Conservation (phyloP, 2,888 invertebrate genomes). For the Andrena chrysosceles region DNA sequence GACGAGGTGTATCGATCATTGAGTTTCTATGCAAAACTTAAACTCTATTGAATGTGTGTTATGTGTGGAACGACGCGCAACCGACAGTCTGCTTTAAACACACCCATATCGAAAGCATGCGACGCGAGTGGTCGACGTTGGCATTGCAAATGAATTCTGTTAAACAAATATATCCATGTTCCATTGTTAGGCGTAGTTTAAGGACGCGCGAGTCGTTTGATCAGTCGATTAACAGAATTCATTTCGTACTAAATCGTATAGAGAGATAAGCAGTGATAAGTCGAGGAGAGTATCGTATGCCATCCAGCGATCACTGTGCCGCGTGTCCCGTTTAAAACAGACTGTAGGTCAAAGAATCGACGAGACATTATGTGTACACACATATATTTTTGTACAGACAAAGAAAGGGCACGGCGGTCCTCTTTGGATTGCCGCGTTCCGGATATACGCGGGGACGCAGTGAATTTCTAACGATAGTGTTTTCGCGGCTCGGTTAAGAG, state of each 20-base stretch:
- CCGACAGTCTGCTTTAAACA: constrained; percentile 78
- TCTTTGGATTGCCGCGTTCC: constrained; percentile 28
- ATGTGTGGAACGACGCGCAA: constrained; percentile 63
- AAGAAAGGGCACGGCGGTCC: constrained; percentile 37
- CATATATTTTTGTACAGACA: constrained; percentile 73
- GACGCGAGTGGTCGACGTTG: constrained; percentile 19
- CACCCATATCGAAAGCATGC: constrained; percentile 58
- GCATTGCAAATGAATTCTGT: constrained; percentile 49
- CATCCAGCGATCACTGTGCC: constrained; percentile 50
- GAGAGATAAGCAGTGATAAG: not conserved
- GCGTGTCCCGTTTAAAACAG: constrained; percentile 79
- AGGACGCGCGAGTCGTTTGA: constrained; percentile 19
- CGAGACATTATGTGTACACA: constrained; percentile 66
- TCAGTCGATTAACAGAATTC: constrained; percentile 53
- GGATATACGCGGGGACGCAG: constrained; percentile 44
- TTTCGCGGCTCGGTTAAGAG: constrained; percentile 27
- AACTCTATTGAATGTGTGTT: constrained; percentile 62
- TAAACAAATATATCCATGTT: constrained; percentile 37
- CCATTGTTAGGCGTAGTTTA: constrained; percentile 36
- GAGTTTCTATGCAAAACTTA: constrained; percentile 66
- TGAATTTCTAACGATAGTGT: constrained; percentile 65
- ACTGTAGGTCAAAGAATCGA: constrained; percentile 74
- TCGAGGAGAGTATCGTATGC: constrained; percentile 17
- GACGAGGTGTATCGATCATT: constrained; percentile 52
- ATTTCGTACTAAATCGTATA: constrained; percentile 2